These are phyloP conservation scores for Stigmatopora nigra DNA, from an alignment of 2,113 vertebrate species.

Conservation along the genomic window DNA sequence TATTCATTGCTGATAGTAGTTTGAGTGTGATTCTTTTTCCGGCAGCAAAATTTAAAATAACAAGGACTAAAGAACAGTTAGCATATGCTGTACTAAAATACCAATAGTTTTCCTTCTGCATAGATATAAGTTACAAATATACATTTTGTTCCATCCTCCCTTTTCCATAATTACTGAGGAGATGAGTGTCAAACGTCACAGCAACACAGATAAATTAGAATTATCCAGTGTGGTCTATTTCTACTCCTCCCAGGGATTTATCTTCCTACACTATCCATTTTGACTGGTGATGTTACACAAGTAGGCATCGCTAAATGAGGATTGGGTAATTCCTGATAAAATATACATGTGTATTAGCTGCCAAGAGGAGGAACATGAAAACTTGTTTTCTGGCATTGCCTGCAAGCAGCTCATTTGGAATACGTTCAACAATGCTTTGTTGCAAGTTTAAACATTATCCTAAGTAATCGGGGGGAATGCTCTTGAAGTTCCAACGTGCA, in stretches of 20 bases:
- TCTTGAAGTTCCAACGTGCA: conserved; percentile 29
- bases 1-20: neutral
- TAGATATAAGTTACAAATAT: conserved; percentile 8
- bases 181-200: conserved; percentile 12
- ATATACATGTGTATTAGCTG: conserved; percentile 34
- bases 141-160: neutral
- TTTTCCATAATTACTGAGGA: neutral
- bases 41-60: neutral
- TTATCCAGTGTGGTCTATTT: conserved; percentile 10
- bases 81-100: neutral
- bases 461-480: conserved; percentile 39
- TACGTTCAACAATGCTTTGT: conserved; percentile 43
- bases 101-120: neutral
- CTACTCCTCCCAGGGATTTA: neutral
- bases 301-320: conserved; percentile 18
- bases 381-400: conserved; percentile 38
- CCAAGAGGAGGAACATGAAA: conserved; percentile 44
- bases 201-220: conserved; percentile 12
- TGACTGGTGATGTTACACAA: neutral
- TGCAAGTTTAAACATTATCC: conserved; percentile 53
- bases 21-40: neutral
- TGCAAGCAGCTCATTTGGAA: conserved; percentile 45
- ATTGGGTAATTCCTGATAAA: conserved; percentile 36
- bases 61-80: neutral
- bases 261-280: conserved; percentile 16